A percentile compares a stretch with the other conserved stretches of the same genome.
These are phyloP conservation scores for Tamandua tetradactyla DNA, from an alignment of 2,797 vertebrate species.

Conservation along the genomic window DNA sequence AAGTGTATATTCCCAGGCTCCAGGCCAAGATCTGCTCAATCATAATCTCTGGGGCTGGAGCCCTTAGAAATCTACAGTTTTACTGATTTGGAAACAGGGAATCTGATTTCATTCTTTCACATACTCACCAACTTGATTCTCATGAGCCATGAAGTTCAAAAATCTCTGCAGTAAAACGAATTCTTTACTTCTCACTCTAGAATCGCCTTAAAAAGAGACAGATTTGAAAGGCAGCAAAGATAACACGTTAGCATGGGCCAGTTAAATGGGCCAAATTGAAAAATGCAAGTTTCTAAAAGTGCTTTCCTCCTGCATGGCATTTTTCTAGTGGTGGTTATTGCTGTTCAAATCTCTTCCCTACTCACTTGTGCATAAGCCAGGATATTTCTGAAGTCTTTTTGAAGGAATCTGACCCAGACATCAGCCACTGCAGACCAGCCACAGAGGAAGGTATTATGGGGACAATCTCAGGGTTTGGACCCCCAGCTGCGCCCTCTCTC, in stretches of 20 bases:
- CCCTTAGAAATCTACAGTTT: neutral
- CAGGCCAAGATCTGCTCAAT: accelerated
- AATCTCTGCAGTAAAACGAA: neutral
- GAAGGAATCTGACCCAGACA: too few relatives aligned
- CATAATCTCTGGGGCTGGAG: neutral
- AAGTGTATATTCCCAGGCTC: neutral
- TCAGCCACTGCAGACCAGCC: neutral
- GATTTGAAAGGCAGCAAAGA: neutral
- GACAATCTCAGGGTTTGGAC: accelerated
- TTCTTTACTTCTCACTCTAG: neutral
- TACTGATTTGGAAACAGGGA: neutral
- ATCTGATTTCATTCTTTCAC: neutral
- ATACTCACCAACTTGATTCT: neutral
- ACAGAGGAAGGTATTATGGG: neutral
- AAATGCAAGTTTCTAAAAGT: neutral
- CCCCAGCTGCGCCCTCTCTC: neutral
- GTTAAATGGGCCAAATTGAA: neutral
- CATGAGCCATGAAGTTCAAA: neutral
- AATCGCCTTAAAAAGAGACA: slow-evolving; percentile 8
- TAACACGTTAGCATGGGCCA: accelerated
- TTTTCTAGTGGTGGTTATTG: neutral
- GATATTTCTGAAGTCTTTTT: neutral
- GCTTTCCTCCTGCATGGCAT: neutral
- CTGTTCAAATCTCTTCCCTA: neutral
- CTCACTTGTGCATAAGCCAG: neutral